Conservation (phyloP, 2,113 vertebrate genomes). For the Herpailurus yagouaroundi region DNA sequence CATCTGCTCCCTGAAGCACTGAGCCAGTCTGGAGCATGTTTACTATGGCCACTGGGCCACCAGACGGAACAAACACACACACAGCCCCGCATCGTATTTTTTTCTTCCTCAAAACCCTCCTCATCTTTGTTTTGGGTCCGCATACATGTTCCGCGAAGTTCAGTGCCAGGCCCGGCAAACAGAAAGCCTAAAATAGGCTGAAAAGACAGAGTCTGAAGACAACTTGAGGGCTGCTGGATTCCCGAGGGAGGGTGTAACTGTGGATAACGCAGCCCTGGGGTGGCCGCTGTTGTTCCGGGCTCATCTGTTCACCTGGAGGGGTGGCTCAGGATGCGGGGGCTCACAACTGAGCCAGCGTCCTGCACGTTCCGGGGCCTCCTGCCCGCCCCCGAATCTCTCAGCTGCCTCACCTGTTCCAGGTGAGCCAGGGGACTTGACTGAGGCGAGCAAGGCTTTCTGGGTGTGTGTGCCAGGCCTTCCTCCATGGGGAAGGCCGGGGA, state of each 20-base stretch:
- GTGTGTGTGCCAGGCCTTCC: background rate
- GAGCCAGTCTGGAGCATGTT: background rate
- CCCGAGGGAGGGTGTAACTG: fast-evolving
- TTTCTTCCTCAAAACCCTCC: background rate
- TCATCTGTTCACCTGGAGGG: background rate
- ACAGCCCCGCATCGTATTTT: background rate
- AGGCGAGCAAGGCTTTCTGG: background rate
- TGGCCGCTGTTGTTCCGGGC: background rate
- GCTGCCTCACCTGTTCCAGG: background rate
- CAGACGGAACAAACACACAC: background rate
- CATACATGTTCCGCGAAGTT: background rate
- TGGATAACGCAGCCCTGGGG: background rate
- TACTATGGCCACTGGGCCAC: background rate
- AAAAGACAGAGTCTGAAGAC: background rate
- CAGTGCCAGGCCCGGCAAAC: background rate
- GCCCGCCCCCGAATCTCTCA: background rate
- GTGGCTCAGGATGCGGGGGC: background rate
- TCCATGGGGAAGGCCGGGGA: background rate
- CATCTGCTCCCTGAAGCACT: background rate
- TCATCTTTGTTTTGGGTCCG: background rate
- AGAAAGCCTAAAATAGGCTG: background rate
- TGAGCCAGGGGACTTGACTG: background rate
- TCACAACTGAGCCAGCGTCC: background rate
- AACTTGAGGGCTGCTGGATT: background rate
- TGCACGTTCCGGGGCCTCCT: fast-evolving